Base-by-base conservation (phyloP, 2,113 vertebrate species). In the Tautogolabrus adspersus region DNA sequence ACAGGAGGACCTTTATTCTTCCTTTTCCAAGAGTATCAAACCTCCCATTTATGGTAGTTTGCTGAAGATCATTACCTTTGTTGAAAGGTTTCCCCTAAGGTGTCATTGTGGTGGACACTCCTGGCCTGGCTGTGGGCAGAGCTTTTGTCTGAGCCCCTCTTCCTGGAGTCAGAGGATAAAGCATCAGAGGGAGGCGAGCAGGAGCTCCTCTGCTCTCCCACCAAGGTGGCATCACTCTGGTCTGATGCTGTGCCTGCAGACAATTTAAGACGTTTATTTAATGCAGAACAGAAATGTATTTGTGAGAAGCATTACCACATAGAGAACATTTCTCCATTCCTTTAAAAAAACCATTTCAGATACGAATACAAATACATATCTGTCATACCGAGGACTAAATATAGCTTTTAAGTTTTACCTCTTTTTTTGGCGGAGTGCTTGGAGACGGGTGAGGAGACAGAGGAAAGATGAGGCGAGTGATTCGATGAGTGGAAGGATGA, bases 351-450 rank as follows among this genome's bases (percentile, higher is more conserved):
- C n/a, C 18, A 51, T n/a, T 21, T 5, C 10, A 12, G 44, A 15
- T 46, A 8, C 8, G 2, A 11, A 19, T 19, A 49, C 16, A 49
- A 19, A 49, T 8, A n/a, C 5, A 49, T 19, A 19, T 49, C 47
- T 52, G 49, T 21, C 12, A 47, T 69, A 44, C 18, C 5, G 46
- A 8, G 10, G 40, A 68, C 44, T 26, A 7, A 51, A 3, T 13
- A 51, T 64, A 47, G 55, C 16, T 10, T 34, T 8, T 10, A 1
- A 62, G 9, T 22, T 72, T 74, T 65, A 83, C 93, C 94, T 91
- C 89, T 96, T 86, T 89, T 97, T 87, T 88, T 96, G n/a, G 89
- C 88, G 23, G 95, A 97, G 70, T 91, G 65, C 54, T 94, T 95
- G 5, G 96, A 96, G 62, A 56, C 91, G 46, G 96, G 96, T 0